Evolutionary conservation across 2,113 vertebrate species (phyloP).

Genomic region (Dinomys branickii): DNA sequence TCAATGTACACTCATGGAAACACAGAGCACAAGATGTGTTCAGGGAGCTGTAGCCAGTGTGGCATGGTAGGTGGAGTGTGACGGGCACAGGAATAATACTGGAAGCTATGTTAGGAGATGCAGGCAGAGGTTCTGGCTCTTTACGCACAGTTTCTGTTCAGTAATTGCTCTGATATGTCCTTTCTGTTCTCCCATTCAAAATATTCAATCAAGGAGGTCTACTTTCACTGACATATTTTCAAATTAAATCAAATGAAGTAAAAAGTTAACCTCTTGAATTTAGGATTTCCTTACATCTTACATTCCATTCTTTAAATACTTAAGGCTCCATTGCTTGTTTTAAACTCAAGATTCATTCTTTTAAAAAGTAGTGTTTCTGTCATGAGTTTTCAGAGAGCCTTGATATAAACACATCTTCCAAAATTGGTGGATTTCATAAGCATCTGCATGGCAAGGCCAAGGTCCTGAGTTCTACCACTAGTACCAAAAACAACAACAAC

Average conservation of each 20-base stretch:
- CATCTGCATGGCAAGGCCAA: too few species aligned
- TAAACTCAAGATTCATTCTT: constrained; percentile 57
- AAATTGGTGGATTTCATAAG: not conserved
- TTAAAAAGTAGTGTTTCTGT: not conserved
- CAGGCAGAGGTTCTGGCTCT: not conserved
- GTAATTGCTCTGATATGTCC: not conserved
- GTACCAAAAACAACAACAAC: too few species aligned
- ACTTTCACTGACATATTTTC: not conserved
- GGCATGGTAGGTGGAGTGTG: not conserved
- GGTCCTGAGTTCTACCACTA: too few species aligned
- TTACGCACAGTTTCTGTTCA: not conserved
- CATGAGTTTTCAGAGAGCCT: not conserved
- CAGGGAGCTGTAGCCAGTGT: not conserved
- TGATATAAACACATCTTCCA: not conserved
- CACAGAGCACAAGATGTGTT: not conserved
- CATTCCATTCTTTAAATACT: not conserved
- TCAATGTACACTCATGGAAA: not conserved
- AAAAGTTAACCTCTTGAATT: constrained; percentile 38
- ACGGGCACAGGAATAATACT: not conserved
- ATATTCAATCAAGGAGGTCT: not conserved
- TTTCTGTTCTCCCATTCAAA: not conserved
- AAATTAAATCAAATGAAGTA: constrained; percentile 15
- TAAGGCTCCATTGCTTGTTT: constrained; percentile 59
- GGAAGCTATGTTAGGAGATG: not conserved
- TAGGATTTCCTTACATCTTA: constrained; percentile 15